Evolutionary conservation across 1,140 invertebrate species (phyloP), one percentile per base, ranked within the genome.

Genomic region (Aphidius ervi): DNA sequence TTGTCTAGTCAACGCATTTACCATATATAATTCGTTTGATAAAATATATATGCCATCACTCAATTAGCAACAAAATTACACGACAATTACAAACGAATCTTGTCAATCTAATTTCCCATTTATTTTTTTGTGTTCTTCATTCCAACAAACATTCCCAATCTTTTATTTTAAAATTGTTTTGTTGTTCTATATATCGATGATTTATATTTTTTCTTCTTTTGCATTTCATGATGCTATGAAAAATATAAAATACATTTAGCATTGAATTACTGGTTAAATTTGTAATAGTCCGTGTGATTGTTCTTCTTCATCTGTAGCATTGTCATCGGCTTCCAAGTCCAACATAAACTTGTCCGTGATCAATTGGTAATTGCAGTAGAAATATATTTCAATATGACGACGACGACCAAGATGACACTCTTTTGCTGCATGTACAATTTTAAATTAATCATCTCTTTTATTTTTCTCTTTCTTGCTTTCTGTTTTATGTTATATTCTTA

Each of bases 321-420:
- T 61, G 62, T 67, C 67, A 66, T 57, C 57, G 50, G 40, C 40
- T 39, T 62, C 37, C 31, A 10, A 48, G 58, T 67, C 55, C 63
- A 57, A 58, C 23, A 23, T 56, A 64, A 49, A 56, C 47, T 45
- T 37, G 59, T 58, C 69, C 71, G 68, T 73, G 68, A 48, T 68
- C 70, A 73, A 73, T 73, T 61, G 70, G 69, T 73, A 72, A 73
- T 72, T 72, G 64, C 58, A 54, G 61, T 63, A 64, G 70, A 70
- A 10, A 50, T 53, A 52, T 20, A 52, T 20, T 7, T 5, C 37
- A 42, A 54, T 31, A 40, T 47, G 50, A 52, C 55, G 63, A 52
- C 55, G 63, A 64, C 70, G 69, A 59, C 61, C 61, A 56, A 67
- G 64, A 39, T 59, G 67, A 70, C 65, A 65, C 63, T 59, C 52